Conservation (phyloP, 2,888 invertebrate genomes). For the Drosophila nigricruria region DNA sequence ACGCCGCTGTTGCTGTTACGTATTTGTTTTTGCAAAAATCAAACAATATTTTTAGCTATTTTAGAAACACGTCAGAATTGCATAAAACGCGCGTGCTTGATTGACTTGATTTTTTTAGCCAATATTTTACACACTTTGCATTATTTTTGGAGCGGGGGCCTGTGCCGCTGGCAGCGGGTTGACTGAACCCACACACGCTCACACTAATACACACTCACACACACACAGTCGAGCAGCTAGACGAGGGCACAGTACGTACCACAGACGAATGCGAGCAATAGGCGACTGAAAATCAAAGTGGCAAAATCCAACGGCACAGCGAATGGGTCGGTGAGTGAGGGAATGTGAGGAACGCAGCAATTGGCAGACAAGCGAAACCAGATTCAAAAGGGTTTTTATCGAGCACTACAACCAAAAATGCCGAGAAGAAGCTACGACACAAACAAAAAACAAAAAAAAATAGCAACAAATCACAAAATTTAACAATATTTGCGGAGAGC, state of each 20-base stretch:
- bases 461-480: constrained; percentile 43
- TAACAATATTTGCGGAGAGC: constrained; percentile 45
- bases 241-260: constrained; percentile 45
- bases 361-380: constrained; percentile 35
- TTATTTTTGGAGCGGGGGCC: constrained; percentile 40
- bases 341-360: constrained; percentile 46
- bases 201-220: constrained; percentile 16
- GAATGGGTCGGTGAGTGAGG: constrained; percentile 30
- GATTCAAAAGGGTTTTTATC: constrained; percentile 38
- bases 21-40: constrained; percentile 73
- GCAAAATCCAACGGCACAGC: constrained; percentile 54
- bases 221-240: constrained; percentile 29
- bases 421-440: constrained; percentile 36
- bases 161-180: constrained; percentile 47
- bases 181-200: constrained; percentile 64
- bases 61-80: constrained; percentile 40
- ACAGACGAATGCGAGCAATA: constrained; percentile 60
- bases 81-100: constrained; percentile 45
- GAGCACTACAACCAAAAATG: constrained; percentile 25
- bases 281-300: constrained; percentile 71
- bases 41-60: constrained; percentile 37
- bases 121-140: constrained; percentile 32
- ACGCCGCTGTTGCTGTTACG: constrained; percentile 63
- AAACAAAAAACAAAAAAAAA: constrained; percentile 39
- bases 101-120: constrained; percentile 4